Evolutionary conservation across 1,140 invertebrate genomes (phyloP), one percentile per base, ranked within the genome.

Genomic region (Physella acuta): DNA sequence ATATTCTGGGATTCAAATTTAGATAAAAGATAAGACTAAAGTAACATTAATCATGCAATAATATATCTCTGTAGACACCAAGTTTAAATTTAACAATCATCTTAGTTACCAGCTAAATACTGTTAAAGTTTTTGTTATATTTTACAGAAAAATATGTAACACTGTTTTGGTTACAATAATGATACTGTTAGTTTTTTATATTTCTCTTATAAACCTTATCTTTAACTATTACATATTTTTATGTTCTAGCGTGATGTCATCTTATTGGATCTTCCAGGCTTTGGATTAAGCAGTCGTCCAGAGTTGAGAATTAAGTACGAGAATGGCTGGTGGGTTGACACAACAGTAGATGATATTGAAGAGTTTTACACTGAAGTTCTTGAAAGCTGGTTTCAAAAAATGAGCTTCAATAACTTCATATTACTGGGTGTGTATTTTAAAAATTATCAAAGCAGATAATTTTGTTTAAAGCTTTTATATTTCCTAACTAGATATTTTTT

Each of bases 251-350:
- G 66, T 20, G 39, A 68, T 60, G 66, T 68, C 16, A 59, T 59
- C 33, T 28, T 68, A n/a, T 55, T 68, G 17, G 66, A 68, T 36
- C 34, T 68, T 28, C 66, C 66, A 26, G 66, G 66, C 26, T 68
- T 59, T 59, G 66, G 36, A 4, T 31, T 68, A 5, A 68, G 66
- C 66, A 68, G 66, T 33, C 33, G 56, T n/a, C 37, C 66, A 1
- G 24, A 68, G 8, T 28, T 68, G 11, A 53, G 66, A 26, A 36
- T 60, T 24, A 68, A 68, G 37, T 37, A 59, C 11, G 37, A 59
- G 33, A 36, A 58, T 44, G 31, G 34, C 5, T 68, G 66, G 66
- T 58, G 56, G 55, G 66, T 68, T 36, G 66, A 68, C 30, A 68
- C 66, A 39, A 49, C 55, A 20, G 66, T 20, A 49, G 66, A 59